Conservation (phyloP, 1,140 invertebrate genomes). For the Diachasmimorpha longicaudata region DNA sequence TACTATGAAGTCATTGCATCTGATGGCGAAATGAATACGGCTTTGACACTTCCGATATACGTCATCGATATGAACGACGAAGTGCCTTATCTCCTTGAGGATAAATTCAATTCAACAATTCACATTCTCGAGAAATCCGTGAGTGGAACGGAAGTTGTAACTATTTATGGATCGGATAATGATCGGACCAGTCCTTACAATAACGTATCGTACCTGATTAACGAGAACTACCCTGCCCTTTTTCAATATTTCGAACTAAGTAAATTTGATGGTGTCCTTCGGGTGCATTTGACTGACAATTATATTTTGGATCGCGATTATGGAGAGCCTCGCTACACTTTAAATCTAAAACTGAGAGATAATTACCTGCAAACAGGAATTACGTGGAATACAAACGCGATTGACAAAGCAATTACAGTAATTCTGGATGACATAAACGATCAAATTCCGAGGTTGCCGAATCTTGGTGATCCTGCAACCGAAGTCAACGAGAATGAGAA, state of each 20-base stretch:
- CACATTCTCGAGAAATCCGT: slow-evolving; percentile 28
- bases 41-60: slow-evolving; percentile 17
- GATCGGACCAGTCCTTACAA: slow-evolving; percentile 58
- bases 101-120: slow-evolving; percentile 25
- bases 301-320: slow-evolving; percentile 61
- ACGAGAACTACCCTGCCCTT: slow-evolving; percentile 48
- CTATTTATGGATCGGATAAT: slow-evolving; percentile 54
- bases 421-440: slow-evolving; percentile 65
- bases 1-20: slow-evolving; percentile 29
- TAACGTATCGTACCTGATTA: slow-evolving; percentile 37
- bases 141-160: slow-evolving; percentile 52
- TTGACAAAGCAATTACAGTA: slow-evolving; percentile 48
- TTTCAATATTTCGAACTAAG: slow-evolving; percentile 60
- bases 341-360: slow-evolving; percentile 61
- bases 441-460: slow-evolving; percentile 61
- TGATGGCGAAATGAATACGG: slow-evolving; percentile 21
- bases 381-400: slow-evolving; percentile 32
- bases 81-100: slow-evolving; percentile 8
- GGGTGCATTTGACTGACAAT: slow-evolving; percentile 53
- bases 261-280: slow-evolving; percentile 50
- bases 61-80: slow-evolving; percentile 31
- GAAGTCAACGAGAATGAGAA: slow-evolving; percentile 53
- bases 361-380: slow-evolving; percentile 60
- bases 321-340: slow-evolving; percentile 49
- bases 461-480: slow-evolving; percentile 38